Evolutionary conservation across 2,888 invertebrate species (phyloP), one percentile per base, ranked within the genome.

Genomic region (Agrotis exclamationis): DNA sequence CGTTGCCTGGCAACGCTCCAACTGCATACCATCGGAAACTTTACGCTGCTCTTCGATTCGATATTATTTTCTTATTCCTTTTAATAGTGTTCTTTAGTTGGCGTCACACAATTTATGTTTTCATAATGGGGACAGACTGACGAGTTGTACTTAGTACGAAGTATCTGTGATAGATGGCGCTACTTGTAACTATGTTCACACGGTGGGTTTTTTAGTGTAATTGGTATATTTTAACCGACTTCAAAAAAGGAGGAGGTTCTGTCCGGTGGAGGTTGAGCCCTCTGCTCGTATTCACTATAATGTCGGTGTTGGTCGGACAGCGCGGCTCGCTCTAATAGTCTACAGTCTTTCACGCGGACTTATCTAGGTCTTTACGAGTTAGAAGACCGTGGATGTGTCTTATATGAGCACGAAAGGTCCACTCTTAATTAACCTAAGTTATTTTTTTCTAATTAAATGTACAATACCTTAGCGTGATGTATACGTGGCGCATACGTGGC

Each of bases 1-100:
- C 69, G 65, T 59, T 57, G 69, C 70, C 74, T 85, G 84, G 85
- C 84, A 57, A 45, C 50, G 62, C 14, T 76, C 85, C 85, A 85
- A 80, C 56, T 80, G 76, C 74, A 63, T 60, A 58, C 79, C 57
- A 68, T 71, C 59, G 59, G 57, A 66, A 65, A 80, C 72, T 76
- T 74, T 66, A 66, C 73, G 70, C 22, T 69, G 74, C 63, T 76
- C 70, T 69, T 80, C 82, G 69, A 77, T 74, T 63, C 54, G 56
- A 74, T 75, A 70, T 72, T 74, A 83, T 77, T 73, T 80, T 80
- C 64, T 62, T 67, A 67, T 70, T 75, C 72, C 28, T 58, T 82
- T 68, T 58, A 54, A 70, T 44, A 66, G 22, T 64, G 45, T 68
- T 65, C 54, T 63, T 59, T 47, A 79, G 51, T 62, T 51, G 54